A percentile compares a stretch with the other conserved stretches of the same genome.
Conservation (phyloP, 1,140 invertebrate genomes). For the Calliphora vicina region DNA sequence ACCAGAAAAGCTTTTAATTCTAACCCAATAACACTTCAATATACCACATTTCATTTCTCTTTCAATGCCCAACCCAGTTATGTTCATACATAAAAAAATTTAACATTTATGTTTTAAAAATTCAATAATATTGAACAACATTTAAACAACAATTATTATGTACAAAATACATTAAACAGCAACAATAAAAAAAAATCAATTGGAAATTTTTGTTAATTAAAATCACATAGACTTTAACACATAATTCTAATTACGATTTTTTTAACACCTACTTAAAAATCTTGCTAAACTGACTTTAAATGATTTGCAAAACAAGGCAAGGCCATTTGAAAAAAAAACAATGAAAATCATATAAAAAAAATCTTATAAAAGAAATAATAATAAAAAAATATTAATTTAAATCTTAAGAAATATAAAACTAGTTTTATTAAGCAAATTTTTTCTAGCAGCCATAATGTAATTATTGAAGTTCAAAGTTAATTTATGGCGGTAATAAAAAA, state of each 20-base stretch:
- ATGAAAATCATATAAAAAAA: not conserved
- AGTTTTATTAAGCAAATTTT: not conserved
- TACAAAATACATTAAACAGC: too few species aligned
- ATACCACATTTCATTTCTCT: not conserved
- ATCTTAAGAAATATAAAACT: not conserved
- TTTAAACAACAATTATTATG: not conserved
- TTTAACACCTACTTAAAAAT: not conserved
- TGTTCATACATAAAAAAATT: not conserved
- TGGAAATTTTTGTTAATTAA: not conserved
- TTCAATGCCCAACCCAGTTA: not conserved
- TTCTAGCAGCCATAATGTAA: not conserved
- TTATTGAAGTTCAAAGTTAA: slow-evolving; percentile 14
- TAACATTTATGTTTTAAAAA: not conserved
- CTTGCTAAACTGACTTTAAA: not conserved
- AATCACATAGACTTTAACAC: not conserved
- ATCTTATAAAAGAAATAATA: not conserved
- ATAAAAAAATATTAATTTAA: not conserved
- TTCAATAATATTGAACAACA: not conserved
- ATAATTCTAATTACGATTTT: not conserved
- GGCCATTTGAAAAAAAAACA: not conserved
- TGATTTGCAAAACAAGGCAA: not conserved
- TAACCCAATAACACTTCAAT: too few species aligned
- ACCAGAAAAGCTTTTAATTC: too few species aligned
- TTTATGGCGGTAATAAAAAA: not conserved
- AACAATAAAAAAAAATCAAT: not conserved